These are phyloP conservation scores for Phorcus lineatus DNA, from an alignment of 2,888 invertebrate genomes.

Conservation along the genomic window DNA sequence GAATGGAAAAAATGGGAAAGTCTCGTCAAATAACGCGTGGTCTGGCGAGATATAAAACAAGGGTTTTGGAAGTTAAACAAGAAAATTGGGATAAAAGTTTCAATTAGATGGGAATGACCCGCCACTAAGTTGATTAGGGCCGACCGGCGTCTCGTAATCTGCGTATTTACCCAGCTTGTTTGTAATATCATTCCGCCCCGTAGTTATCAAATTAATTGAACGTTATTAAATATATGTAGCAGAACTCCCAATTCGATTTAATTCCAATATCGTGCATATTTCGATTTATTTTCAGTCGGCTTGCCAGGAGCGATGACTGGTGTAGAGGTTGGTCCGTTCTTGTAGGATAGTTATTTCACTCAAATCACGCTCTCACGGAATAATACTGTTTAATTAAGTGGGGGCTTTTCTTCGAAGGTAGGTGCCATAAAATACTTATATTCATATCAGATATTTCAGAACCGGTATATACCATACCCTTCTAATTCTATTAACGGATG, in stretches of 20 bases:
- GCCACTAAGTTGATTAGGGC: constrained; percentile 38
- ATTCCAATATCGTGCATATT: constrained; percentile 38
- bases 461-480: background rate
- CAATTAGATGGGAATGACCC: constrained; percentile 36
- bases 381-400: constrained; percentile 3
- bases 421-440: background rate
- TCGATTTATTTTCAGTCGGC: constrained; percentile 29
- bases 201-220: constrained; percentile 45
- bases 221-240: constrained; percentile 47
- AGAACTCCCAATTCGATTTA: constrained; percentile 41
- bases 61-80: constrained; percentile 30
- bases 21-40: constrained; percentile 14
- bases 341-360: background rate
- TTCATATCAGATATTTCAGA: background rate
- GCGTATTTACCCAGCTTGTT: constrained; percentile 40
- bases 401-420: background rate
- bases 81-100: constrained; percentile 33
- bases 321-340: background rate
- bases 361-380: background rate
- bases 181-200: constrained; percentile 39
- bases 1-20: constrained; percentile 20
- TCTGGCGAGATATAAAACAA: constrained; percentile 27
- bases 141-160: constrained; percentile 32
- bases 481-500: background rate
- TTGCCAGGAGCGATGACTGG: background rate